Evolutionary conservation across 2,888 invertebrate genomes (phyloP).

Genomic region (Cosmopolites sordidus): DNA sequence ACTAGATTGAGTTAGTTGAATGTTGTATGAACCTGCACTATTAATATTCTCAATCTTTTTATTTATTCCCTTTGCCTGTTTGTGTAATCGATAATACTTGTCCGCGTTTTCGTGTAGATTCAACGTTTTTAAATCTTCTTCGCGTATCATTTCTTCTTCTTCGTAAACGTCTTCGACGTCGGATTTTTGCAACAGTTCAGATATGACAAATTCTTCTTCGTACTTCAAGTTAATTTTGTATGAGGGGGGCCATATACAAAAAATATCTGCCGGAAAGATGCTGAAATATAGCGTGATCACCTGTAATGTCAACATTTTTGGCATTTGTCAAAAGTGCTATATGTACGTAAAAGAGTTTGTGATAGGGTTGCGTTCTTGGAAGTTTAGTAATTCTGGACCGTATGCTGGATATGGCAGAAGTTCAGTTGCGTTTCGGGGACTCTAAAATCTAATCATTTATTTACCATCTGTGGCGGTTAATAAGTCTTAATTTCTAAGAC

Average conservation of each 20-base stretch:
- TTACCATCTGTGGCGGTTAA: no score
- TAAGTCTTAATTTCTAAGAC: no score
- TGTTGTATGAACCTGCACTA: no score
- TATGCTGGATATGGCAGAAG: no score
- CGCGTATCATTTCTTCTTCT: slow-evolving; percentile 43
- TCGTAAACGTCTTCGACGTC: slow-evolving; percentile 44
- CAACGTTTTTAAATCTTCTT: slow-evolving; percentile 27
- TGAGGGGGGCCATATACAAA: slow-evolving; percentile 43
- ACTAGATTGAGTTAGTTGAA: no score
- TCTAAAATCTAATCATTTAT: no score
- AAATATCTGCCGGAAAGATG: not conserved
- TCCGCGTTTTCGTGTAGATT: slow-evolving; percentile 12
- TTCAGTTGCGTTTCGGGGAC: no score
- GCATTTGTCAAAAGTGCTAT: no score
- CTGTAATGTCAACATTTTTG: not conserved
- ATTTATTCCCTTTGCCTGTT: slow-evolving; percentile 12
- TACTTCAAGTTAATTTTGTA: slow-evolving; percentile 43
- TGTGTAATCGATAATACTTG: slow-evolving; percentile 31
- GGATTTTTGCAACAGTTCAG: slow-evolving; percentile 41
- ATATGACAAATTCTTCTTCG: slow-evolving; percentile 44
- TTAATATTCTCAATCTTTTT: not conserved
- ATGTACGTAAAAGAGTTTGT: no score
- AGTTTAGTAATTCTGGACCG: no score
- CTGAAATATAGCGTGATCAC: not conserved
- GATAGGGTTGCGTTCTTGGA: no score